phyloP scores from a whole-genome alignment of 1,140 invertebrate species.

The Paramacrobiotus metropolitanus region DNA sequence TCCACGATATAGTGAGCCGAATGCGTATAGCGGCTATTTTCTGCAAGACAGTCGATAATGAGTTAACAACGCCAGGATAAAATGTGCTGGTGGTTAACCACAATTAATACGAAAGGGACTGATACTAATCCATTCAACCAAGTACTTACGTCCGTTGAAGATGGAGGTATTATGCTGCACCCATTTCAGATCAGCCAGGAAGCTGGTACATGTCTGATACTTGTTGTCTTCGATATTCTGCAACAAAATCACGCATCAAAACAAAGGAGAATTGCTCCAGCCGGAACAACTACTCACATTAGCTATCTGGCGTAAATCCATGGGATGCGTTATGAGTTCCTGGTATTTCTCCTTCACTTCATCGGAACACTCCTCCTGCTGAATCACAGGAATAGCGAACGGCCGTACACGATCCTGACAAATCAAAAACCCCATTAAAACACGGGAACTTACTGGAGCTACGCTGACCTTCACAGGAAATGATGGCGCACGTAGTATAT shows the following conservation, averaged over 20 bases:
- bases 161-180: not conserved
- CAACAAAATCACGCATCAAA: not conserved
- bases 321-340: not conserved
- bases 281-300: not conserved
- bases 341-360: not conserved
- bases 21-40: not conserved
- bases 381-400: not conserved
- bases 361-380: not conserved
- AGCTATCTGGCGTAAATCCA: not conserved
- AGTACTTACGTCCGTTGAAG: conserved; percentile 2
- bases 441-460: no score
- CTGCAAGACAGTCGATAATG: no score
- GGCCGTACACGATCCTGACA: not conserved
- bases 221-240: not conserved
- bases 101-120: no score
- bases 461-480: no score
- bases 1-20: not conserved
- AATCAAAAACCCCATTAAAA: not conserved
- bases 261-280: not conserved
- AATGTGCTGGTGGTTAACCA: no score
- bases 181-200: not conserved
- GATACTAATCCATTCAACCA: no score
- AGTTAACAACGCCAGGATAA: no score
- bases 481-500: no score
- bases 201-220: not conserved